These are phyloP conservation scores for Drosophila seguyi DNA, from an alignment of 1,140 invertebrate species.

Conservation along the genomic window DNA sequence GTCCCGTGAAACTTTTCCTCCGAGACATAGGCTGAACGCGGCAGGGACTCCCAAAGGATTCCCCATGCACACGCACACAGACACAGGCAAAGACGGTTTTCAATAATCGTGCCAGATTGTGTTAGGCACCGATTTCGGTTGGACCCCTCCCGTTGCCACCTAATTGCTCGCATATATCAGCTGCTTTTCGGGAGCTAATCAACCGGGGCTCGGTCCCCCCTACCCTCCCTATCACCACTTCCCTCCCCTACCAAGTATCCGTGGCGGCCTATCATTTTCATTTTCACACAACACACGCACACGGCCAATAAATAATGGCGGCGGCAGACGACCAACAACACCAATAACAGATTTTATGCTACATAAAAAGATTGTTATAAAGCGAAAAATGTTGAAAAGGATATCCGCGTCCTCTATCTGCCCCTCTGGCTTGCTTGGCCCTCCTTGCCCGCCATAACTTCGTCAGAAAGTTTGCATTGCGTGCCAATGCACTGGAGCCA, in stretches of 20 bases:
- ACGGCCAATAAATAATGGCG: slow-evolving; percentile 71
- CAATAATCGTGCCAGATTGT: slow-evolving; percentile 78
- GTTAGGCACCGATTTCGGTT: slow-evolving; percentile 59
- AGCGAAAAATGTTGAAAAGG: slow-evolving; percentile 76
- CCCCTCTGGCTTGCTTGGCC: slow-evolving; percentile 1
- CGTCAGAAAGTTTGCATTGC: slow-evolving; percentile 65
- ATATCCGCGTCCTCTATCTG: slow-evolving; percentile 62
- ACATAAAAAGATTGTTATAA: slow-evolving; percentile 56
- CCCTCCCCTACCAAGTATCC: not conserved
- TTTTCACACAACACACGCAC: slow-evolving; percentile 72
- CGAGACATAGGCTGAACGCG: slow-evolving; percentile 8
- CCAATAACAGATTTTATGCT: slow-evolving; percentile 52
- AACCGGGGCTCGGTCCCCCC: not conserved
- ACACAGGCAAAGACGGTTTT: slow-evolving; percentile 41
- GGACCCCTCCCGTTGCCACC: slow-evolving; percentile 19
- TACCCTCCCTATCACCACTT: not conserved
- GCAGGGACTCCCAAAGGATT: slow-evolving; percentile 9
- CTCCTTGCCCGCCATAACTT: slow-evolving; percentile 2
- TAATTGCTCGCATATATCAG: slow-evolving; percentile 75
- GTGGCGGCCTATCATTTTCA: slow-evolving; percentile 66
- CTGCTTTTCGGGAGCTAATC: slow-evolving; percentile 67
- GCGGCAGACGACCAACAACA: slow-evolving; percentile 29
- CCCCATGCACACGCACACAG: slow-evolving; percentile 18
- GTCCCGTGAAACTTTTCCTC: slow-evolving; percentile 10
- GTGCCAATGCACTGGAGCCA: slow-evolving; percentile 81